Conservation (phyloP, 2,888 invertebrate genomes). For the Synergus laeviventris region DNA sequence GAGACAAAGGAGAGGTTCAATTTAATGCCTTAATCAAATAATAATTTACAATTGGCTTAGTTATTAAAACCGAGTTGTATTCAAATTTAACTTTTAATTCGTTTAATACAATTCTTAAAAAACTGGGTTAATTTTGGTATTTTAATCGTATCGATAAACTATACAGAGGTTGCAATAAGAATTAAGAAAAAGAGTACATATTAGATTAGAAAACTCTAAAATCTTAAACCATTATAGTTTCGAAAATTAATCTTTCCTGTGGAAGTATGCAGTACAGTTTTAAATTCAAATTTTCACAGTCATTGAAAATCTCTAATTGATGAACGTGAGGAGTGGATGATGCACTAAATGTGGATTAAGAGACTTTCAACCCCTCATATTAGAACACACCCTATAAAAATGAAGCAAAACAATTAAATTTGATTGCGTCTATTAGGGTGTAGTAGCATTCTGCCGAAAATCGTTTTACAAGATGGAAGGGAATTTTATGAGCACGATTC, state of each 20-base stretch:
- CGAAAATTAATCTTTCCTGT: not conserved
- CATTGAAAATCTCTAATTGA: too few species aligned
- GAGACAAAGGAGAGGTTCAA: constrained; percentile 6
- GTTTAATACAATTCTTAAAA: not conserved
- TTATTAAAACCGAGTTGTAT: not conserved
- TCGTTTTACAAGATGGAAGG: constrained; percentile 30
- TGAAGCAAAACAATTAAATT: constrained; percentile 5
- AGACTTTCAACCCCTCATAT: not conserved
- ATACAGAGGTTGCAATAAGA: not conserved
- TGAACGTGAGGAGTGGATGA: not conserved
- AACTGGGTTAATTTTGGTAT: not conserved
- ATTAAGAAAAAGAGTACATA: not conserved
- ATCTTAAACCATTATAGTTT: not conserved
- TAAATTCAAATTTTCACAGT: not conserved
- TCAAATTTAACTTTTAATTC: not conserved
- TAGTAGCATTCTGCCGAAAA: constrained; percentile 34
- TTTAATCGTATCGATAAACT: not conserved
- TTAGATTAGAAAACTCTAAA: not conserved
- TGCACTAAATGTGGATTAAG: not conserved
- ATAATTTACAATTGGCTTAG: constrained; percentile 22
- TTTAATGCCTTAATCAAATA: constrained; percentile 24
- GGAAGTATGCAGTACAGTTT: not conserved
- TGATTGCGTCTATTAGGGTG: constrained; percentile 1
- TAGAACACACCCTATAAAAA: not conserved
- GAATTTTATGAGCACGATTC: constrained; percentile 33